Evolutionary conservation across 2,797 vertebrate genomes (phyloP).

Genomic region (Coregonus sp.): DNA sequence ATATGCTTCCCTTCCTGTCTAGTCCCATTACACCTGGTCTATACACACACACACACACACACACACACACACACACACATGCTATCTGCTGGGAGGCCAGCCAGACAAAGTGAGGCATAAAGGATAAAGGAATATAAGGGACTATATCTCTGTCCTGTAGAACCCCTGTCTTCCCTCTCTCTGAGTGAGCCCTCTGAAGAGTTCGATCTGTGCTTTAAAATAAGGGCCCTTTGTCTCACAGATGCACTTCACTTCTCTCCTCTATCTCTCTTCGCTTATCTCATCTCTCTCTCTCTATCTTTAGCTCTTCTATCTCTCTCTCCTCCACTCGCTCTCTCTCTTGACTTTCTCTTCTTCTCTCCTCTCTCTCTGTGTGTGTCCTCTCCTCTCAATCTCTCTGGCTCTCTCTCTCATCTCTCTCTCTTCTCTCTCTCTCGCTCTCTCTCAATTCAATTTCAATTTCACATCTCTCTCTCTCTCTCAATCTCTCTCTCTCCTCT

Average conservation of each 20-base stretch:
- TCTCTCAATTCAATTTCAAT: too few relatives aligned
- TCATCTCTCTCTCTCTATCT: too few relatives aligned
- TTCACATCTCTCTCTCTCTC: too few relatives aligned
- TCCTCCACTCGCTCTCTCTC: too few relatives aligned
- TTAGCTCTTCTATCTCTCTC: fast-evolving
- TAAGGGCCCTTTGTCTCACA: constrained; percentile 46
- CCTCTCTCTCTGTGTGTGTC: background rate
- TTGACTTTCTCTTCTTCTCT: too few relatives aligned
- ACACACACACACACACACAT: too few relatives aligned
- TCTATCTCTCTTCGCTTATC: too few relatives aligned
- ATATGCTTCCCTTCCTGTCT: too few relatives aligned
- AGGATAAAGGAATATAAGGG: constrained; percentile 24
- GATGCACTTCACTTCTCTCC: constrained; percentile 6
- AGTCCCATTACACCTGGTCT: too few relatives aligned
- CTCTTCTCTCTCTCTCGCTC: too few relatives aligned
- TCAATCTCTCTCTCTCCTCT: constrained; percentile 2
- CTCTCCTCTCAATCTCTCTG: background rate
- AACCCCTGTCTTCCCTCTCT: background rate
- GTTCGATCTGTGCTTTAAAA: constrained; percentile 13
- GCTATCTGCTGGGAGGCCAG: constrained; percentile 4
- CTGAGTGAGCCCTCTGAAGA: background rate
- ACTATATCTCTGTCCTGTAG: background rate
- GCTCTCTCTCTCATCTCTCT: background rate
- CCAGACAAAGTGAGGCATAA: constrained; percentile 19
- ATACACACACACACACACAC: too few relatives aligned